Conservation (phyloP, 2,888 invertebrate species). For the Ichneumoninae sp. region DNA sequence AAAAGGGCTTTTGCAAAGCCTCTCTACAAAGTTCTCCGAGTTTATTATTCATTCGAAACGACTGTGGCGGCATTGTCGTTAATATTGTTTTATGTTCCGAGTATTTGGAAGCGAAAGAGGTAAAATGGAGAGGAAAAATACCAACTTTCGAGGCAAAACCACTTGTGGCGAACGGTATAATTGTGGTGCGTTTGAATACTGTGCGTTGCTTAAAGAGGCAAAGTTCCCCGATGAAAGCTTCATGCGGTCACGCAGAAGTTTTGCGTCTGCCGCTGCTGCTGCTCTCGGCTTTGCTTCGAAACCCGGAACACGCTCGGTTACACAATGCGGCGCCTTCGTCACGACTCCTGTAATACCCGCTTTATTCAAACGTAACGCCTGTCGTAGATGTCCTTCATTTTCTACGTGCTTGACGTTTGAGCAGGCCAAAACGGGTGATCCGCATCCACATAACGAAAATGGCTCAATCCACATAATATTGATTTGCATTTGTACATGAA, state of each 20-base stretch:
- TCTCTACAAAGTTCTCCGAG: neutral
- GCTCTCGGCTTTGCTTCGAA: slow-evolving; percentile 20
- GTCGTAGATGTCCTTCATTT: slow-evolving; percentile 12
- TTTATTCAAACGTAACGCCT: slow-evolving; percentile 50
- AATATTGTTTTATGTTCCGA: neutral
- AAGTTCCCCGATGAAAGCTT: slow-evolving; percentile 31
- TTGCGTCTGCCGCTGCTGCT: neutral
- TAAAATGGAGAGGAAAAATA: neutral
- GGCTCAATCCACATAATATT: too few species aligned
- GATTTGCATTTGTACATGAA: too few species aligned
- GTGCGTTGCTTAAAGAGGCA: slow-evolving; percentile 29
- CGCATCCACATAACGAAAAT: neutral
- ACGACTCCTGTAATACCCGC: neutral
- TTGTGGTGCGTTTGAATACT: slow-evolving; percentile 27
- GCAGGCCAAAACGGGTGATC: neutral
- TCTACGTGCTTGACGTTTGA: neutral
- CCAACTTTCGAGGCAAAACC: neutral
- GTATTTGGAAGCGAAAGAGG: neutral
- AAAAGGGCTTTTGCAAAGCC: neutral
- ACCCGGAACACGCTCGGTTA: neutral
- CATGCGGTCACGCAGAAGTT: slow-evolving; percentile 34
- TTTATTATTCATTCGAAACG: neutral
- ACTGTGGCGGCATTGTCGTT: neutral
- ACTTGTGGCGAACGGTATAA: slow-evolving; percentile 8
- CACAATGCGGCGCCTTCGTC: slow-evolving; percentile 19